These are phyloP conservation scores for Malurus elegans DNA, from an alignment of 2,113 vertebrate genomes.

Conservation along the genomic window DNA sequence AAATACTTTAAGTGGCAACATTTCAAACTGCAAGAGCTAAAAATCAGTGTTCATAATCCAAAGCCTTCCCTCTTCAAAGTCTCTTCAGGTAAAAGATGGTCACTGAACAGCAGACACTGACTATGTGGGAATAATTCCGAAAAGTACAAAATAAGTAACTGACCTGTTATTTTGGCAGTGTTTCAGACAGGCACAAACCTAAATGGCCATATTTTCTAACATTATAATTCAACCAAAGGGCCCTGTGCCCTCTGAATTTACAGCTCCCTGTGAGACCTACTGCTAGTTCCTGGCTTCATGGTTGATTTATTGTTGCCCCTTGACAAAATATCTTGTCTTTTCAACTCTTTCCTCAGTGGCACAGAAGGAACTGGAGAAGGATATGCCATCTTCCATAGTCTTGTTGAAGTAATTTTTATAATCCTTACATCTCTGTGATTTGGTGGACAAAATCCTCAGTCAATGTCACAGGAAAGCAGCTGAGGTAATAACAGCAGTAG, in stretches of 20 bases:
- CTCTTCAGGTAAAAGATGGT: background rate
- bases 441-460: background rate
- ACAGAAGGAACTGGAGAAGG: background rate
- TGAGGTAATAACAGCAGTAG: background rate
- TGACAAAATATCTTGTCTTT: background rate
- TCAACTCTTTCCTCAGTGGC: background rate
- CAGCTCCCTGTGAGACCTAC: background rate
- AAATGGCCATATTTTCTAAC: background rate
- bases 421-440: background rate
- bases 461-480: background rate
- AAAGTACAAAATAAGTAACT: background rate
- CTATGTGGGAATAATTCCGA: background rate
- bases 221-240: background rate
- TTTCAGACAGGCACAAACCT: background rate
- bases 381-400: background rate
- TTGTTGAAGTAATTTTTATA: background rate
- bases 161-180: background rate
- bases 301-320: background rate
- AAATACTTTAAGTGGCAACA: background rate
- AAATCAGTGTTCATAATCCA: background rate
- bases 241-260: background rate
- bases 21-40: background rate
- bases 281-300: background rate
- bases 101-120: background rate
- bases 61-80: background rate